Conservation (phyloP, 2,888 invertebrate genomes). For the Allygus modestus region DNA sequence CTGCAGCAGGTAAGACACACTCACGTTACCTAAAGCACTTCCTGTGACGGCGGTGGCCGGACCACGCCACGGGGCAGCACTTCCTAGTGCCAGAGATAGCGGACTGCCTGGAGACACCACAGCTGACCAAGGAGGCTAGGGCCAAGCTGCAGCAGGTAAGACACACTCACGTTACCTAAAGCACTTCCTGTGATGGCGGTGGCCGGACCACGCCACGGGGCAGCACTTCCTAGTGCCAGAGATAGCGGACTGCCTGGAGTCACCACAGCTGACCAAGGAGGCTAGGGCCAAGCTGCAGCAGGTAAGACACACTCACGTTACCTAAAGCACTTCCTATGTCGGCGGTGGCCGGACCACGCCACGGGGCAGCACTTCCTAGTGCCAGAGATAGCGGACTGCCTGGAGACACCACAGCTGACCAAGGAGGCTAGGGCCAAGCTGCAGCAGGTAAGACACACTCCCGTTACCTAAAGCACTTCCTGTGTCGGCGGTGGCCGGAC, state of each 20-base stretch:
- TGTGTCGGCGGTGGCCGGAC: slow-evolving; percentile 92
- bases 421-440: slow-evolving; percentile 90
- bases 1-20: slow-evolving; percentile 89
- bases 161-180: no score
- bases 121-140: slow-evolving; percentile 85
- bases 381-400: slow-evolving; percentile 83
- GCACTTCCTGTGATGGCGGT: slow-evolving; percentile 90
- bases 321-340: slow-evolving; percentile 93
- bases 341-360: slow-evolving; percentile 91
- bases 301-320: no score
- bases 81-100: slow-evolving; percentile 89
- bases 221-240: slow-evolving; percentile 94
- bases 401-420: slow-evolving; percentile 85
- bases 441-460: slow-evolving; percentile 88
- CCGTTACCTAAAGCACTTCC: slow-evolving; percentile 92
- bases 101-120: slow-evolving; percentile 84
- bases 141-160: slow-evolving; percentile 90
- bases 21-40: slow-evolving; percentile 94
- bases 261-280: slow-evolving; percentile 86
- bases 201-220: slow-evolving; percentile 89
- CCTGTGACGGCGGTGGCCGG: slow-evolving; percentile 91
- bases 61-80: slow-evolving; percentile 89
- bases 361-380: slow-evolving; percentile 90
- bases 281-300: slow-evolving; percentile 91
- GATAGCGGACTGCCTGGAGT: slow-evolving; percentile 81